These are phyloP conservation scores for Urosaurus nigricauda DNA, from an alignment of 2,797 vertebrate genomes.

Conservation along the genomic window DNA sequence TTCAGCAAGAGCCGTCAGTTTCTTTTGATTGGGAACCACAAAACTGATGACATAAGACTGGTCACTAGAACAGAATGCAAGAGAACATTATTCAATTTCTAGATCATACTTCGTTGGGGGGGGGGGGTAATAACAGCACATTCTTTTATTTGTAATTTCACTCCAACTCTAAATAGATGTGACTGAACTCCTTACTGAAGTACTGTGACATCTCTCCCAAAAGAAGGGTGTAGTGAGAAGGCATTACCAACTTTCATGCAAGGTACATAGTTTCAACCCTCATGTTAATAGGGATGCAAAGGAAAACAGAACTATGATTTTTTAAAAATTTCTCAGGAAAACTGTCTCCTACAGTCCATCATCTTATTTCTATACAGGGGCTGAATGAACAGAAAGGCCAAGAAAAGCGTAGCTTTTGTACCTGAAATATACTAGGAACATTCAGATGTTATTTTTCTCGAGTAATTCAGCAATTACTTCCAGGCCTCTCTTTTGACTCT, in stretches of 20 bases:
- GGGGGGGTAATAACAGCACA: not conserved
- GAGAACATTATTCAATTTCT: slow-evolving; percentile 24
- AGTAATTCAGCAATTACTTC: not conserved
- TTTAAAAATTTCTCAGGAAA: not conserved
- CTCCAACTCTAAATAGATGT: not conserved
- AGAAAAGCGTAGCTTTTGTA: not conserved
- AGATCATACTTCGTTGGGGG: not conserved
- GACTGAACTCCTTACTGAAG: not conserved
- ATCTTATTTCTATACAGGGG: not conserved
- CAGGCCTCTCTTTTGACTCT: not conserved
- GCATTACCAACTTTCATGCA: too few relatives aligned
- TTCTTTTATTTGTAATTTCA: not conserved
- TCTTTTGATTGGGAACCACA: slow-evolving; percentile 98
- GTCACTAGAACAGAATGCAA: slow-evolving; percentile 80
- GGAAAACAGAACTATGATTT: not conserved
- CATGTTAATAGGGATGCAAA: not conserved
- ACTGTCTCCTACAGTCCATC: not conserved
- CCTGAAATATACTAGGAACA: not conserved
- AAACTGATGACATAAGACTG: slow-evolving; percentile 99
- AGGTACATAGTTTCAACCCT: not conserved
- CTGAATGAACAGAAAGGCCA: slow-evolving; percentile 4
- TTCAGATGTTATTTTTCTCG: too few relatives aligned
- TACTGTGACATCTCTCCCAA: not conserved
- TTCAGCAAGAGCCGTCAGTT: slow-evolving; percentile 86
- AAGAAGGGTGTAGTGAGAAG: not conserved